These are phyloP conservation scores for Ptycholaimellus sp. DNA, from an alignment of 2,888 invertebrate genomes.

Conservation along the genomic window DNA sequence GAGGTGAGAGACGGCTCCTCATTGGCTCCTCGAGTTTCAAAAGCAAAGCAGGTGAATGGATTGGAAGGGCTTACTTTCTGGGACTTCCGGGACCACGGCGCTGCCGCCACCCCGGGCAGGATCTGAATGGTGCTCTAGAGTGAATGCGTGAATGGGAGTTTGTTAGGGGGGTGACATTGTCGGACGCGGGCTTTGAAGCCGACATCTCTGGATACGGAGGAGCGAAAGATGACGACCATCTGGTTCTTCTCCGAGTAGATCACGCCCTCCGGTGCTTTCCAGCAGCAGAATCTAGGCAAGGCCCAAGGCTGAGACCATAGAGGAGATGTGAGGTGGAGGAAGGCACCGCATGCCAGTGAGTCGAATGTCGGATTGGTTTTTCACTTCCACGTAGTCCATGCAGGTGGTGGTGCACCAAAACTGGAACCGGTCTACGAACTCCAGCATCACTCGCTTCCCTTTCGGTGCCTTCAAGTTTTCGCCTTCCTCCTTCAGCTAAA, in stretches of 20 bases:
- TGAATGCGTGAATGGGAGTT: too few species aligned
- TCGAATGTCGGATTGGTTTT: conserved; percentile 15
- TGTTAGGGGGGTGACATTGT: too few species aligned
- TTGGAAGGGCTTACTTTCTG: too few species aligned
- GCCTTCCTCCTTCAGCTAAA: too few species aligned
- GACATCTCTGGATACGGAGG: conserved; percentile 14
- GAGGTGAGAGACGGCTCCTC: too few species aligned
- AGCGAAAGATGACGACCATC: conserved; percentile 47
- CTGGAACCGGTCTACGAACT: conserved; percentile 21
- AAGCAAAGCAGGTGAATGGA: too few species aligned
- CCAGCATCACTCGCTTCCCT: conserved; percentile 13
- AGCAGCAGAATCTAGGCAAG: conserved; percentile 19
- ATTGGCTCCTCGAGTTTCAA: too few species aligned
- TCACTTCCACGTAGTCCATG: conserved; percentile 22
- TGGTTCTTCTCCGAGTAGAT: conserved; percentile 89
- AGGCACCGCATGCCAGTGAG: conserved; percentile 18
- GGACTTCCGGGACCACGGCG: too few species aligned
- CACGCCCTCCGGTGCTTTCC: conserved; percentile 47
- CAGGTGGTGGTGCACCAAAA: conserved; percentile 23
- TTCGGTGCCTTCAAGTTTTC: conserved; percentile 11
- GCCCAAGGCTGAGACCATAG: too few species aligned
- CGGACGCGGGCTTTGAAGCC: conserved; percentile 15
- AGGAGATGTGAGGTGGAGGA: too few species aligned
- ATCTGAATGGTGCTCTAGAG: too few species aligned
- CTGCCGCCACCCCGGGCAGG: too few species aligned